Percentiles rank a stretch among this genome's conserved stretches.
phyloP scores from a whole-genome alignment of 2,888 invertebrate genomes.

The Acronicta aceris region DNA sequence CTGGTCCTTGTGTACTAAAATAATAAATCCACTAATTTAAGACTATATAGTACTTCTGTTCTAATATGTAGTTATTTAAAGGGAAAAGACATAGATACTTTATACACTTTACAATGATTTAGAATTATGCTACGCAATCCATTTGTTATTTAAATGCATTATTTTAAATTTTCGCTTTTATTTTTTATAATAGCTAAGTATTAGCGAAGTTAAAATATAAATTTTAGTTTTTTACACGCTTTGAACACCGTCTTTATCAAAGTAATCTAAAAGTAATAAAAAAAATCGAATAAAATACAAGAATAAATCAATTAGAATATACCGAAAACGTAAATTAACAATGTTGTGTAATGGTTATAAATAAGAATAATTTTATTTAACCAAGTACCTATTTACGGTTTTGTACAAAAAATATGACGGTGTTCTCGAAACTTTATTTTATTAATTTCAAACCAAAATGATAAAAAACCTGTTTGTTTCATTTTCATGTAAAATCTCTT shows the following conservation, averaged over 20 bases:
- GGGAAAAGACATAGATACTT: slow-evolving; percentile 55
- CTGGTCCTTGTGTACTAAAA: slow-evolving; percentile 17
- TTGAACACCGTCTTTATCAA: slow-evolving; percentile 26
- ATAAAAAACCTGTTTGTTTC: not conserved
- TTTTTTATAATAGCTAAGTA: slow-evolving; percentile 24
- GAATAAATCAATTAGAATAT: no score
- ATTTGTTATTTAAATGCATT: slow-evolving; percentile 65
- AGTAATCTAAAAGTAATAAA: no score
- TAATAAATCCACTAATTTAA: slow-evolving; percentile 28
- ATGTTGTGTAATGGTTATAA: no score
- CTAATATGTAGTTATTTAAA: slow-evolving; percentile 47
- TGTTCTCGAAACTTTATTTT: not conserved
- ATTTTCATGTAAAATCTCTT: not conserved
- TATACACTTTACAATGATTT: slow-evolving; percentile 86
- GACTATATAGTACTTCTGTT: slow-evolving; percentile 34
- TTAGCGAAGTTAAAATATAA: slow-evolving; percentile 35
- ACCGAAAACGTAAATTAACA: no score
- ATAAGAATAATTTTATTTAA: no score
- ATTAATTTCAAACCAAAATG: not conserved
- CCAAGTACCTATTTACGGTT: no score
- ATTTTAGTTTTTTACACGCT: slow-evolving; percentile 21
- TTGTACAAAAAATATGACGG: not conserved
- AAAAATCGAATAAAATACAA: no score
- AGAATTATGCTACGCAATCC: slow-evolving; percentile 87
- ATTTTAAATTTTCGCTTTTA: slow-evolving; percentile 39